Conservation (phyloP, 2,888 invertebrate genomes). For the Tanytarsus gracilentus region DNA sequence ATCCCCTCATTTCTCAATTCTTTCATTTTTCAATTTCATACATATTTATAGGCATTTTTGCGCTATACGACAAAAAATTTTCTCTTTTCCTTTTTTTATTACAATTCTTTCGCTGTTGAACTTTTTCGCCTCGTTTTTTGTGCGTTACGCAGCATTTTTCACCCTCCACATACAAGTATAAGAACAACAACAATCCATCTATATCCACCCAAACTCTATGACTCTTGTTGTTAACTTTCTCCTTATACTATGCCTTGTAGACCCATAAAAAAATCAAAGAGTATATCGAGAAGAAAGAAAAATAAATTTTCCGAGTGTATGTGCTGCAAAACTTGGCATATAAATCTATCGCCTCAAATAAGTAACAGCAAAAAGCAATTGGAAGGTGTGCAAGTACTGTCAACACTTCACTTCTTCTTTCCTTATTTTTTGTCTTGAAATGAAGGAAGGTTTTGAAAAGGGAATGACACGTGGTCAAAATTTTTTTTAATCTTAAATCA, state of each 20-base stretch:
- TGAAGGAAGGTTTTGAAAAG: background rate
- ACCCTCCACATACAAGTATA: background rate
- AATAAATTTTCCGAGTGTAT: constrained; percentile 24
- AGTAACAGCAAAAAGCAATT: background rate
- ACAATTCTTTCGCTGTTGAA: constrained; percentile 17
- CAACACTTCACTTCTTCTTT: constrained; percentile 9
- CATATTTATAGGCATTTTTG: constrained; percentile 16
- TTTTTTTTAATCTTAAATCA: too few species aligned
- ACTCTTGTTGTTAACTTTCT: background rate
- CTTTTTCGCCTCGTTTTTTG: constrained; percentile 2
- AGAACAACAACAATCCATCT: background rate
- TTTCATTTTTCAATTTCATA: too few species aligned
- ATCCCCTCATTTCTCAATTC: constrained; percentile 25
- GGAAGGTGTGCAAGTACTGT: constrained; percentile 2
- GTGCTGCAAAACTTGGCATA: constrained; percentile 1
- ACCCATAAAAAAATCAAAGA: constrained; percentile 29
- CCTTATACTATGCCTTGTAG: constrained; percentile 27
- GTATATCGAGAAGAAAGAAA: constrained; percentile 3
- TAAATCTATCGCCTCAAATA: background rate
- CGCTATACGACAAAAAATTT: background rate
- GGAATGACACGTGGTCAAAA: too few species aligned
- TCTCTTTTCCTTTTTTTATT: background rate
- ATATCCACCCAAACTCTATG: background rate
- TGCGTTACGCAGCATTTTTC: constrained; percentile 29
- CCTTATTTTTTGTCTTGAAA: background rate